Conservation (phyloP, 2,113 vertebrate species). For the Mormoops blainvillei region DNA sequence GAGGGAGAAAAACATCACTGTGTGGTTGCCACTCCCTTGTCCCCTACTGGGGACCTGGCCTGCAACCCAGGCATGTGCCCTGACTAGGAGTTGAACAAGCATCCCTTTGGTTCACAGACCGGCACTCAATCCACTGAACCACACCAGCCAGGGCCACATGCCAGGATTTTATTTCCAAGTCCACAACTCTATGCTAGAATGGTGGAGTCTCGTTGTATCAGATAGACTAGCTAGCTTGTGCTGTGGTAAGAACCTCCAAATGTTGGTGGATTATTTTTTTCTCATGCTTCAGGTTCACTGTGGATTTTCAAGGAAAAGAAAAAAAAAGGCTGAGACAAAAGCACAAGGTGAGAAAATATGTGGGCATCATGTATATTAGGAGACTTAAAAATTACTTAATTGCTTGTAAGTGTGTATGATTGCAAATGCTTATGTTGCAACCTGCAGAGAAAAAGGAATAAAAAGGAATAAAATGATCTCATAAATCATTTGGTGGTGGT, state of each 20-base stretch:
- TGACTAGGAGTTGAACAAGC: too few relatives aligned
- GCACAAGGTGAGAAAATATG: background rate
- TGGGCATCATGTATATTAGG: background rate
- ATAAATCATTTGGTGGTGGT: too few relatives aligned
- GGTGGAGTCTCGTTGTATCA: background rate
- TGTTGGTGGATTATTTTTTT: background rate
- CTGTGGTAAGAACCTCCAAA: background rate
- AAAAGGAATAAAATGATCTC: background rate
- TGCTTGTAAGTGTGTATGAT: background rate
- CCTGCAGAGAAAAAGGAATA: background rate
- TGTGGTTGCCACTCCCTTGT: too few relatives aligned
- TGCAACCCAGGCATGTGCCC: too few relatives aligned
- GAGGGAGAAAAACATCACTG: too few relatives aligned
- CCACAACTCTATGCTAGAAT: background rate
- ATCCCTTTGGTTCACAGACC: too few relatives aligned
- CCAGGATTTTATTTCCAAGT: background rate
- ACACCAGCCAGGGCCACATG: too few relatives aligned
- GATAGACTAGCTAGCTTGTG: background rate
- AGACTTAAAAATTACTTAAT: background rate
- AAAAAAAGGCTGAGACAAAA: background rate
- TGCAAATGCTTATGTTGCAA: background rate
- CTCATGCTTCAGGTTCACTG: background rate
- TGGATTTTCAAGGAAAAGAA: background rate
- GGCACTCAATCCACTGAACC: too few relatives aligned
- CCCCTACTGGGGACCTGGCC: too few relatives aligned